Evolutionary conservation across 1,140 invertebrate species (phyloP).

Genomic region (Diprion similis): DNA sequence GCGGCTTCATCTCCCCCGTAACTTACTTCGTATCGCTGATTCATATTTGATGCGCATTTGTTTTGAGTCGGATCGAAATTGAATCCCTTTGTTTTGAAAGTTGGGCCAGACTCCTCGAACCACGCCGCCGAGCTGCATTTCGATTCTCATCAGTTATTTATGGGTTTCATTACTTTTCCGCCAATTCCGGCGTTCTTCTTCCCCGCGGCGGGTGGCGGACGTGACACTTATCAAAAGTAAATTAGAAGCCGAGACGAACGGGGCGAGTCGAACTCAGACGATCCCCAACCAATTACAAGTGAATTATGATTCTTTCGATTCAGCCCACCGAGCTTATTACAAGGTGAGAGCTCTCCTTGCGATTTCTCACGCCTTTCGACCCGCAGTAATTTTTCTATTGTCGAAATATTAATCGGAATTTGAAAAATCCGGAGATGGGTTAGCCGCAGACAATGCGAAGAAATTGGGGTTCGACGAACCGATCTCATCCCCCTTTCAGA

Average conservation of each 20-base stretch:
- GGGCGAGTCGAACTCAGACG: background rate
- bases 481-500: background rate
- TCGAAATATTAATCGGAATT: constrained; percentile 28
- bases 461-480: background rate
- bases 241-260: constrained; percentile 38
- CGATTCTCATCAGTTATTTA: constrained; percentile 52
- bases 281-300: constrained; percentile 36
- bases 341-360: constrained; percentile 3
- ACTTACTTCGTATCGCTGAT: constrained; percentile 22
- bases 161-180: constrained; percentile 38
- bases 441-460: constrained; percentile 47
- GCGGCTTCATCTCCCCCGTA: background rate
- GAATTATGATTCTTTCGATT: constrained; percentile 43
- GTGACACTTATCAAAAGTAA: constrained; percentile 43
- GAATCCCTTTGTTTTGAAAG: constrained; percentile 33
- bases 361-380: constrained; percentile 47
- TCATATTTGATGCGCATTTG: constrained; percentile 41
- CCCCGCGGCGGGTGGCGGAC: constrained; percentile 14
- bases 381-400: constrained; percentile 24
- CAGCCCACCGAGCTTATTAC: constrained; percentile 32
- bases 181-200: background rate
- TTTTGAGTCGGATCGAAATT: constrained; percentile 28
- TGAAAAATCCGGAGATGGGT: constrained; percentile 34
- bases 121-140: constrained; percentile 12
- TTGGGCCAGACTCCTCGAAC: constrained; percentile 26